phyloP scores from a whole-genome alignment of 2,888 invertebrate genomes.

The Aquatica leii region DNA sequence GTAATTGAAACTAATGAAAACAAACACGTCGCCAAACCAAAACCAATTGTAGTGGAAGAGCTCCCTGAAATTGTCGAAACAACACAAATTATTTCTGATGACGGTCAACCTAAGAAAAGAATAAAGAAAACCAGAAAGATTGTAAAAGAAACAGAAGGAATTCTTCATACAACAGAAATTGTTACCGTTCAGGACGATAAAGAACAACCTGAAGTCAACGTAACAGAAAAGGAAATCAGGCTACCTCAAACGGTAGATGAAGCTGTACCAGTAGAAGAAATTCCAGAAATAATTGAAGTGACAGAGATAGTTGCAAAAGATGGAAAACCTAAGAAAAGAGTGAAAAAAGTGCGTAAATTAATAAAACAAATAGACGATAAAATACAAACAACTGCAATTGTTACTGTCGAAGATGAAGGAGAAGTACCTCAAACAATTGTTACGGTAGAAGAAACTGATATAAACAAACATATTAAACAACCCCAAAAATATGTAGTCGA shows the following conservation, averaged over 20 bases:
- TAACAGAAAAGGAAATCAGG: constrained; percentile 44
- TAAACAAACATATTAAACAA: constrained; percentile 44
- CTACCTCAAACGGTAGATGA: constrained; percentile 39
- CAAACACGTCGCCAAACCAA: constrained; percentile 42
- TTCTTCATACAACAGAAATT: constrained; percentile 40
- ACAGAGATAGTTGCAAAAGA: constrained; percentile 46
- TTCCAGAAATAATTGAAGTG: constrained; percentile 45
- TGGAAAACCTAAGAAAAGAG: constrained; percentile 49
- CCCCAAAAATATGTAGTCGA: background rate
- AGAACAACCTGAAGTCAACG: constrained; percentile 38
- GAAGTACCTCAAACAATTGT: constrained; percentile 57
- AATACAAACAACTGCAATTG: constrained; percentile 59
- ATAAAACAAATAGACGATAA: constrained; percentile 59
- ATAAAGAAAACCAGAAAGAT: background rate
- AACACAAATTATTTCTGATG: constrained; percentile 42
- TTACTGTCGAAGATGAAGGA: constrained; percentile 60
- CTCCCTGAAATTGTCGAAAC: constrained; percentile 50
- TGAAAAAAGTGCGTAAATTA: constrained; percentile 53
- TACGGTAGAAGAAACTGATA: constrained; percentile 45
- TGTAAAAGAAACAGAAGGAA: constrained; percentile 33
- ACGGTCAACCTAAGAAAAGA: constrained; percentile 9
- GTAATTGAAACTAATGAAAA: constrained; percentile 49
- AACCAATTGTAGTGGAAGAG: constrained; percentile 42
- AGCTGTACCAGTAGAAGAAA: constrained; percentile 36
- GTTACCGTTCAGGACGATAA: constrained; percentile 42